Evolutionary conservation across 2,888 invertebrate genomes (phyloP).

Genomic region (Kuschelorhynchus macadamiae): DNA sequence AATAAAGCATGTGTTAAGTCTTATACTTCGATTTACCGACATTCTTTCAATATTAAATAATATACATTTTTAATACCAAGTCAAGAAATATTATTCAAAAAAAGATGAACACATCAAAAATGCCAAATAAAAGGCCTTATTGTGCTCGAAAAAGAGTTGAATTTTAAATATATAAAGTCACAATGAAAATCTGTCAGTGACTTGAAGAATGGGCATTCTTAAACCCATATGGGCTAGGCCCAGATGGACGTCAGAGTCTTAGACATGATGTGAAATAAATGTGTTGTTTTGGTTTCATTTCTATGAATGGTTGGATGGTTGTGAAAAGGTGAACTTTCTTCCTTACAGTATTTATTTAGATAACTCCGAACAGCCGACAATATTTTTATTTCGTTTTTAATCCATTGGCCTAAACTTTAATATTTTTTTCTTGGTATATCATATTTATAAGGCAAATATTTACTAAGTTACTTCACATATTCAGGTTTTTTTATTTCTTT

Average conservation of each 20-base stretch:
- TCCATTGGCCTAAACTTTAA: too few species aligned
- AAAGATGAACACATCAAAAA: conserved; percentile 46
- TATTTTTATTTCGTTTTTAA: conserved; percentile 6
- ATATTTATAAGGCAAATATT: conserved; percentile 1
- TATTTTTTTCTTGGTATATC: background rate
- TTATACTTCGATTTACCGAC: too few species aligned
- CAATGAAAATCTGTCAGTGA: conserved; percentile 45
- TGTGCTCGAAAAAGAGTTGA: conserved; percentile 44
- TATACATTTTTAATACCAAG: background rate
- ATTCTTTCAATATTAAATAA: too few species aligned
- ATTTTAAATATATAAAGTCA: conserved; percentile 44
- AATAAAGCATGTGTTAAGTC: too few species aligned
- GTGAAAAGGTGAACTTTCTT: conserved; percentile 13
- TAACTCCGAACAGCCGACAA: background rate
- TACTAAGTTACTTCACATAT: background rate
- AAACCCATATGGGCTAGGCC: conserved; percentile 38
- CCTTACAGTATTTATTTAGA: conserved; percentile 18
- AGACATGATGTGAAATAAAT: conserved; percentile 29
- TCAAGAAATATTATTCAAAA: conserved; percentile 18
- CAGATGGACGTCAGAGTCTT: conserved; percentile 36
- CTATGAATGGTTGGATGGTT: conserved; percentile 7
- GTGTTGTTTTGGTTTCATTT: conserved; percentile 30
- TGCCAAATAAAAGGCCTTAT: conserved; percentile 40
- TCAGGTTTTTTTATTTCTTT: too few species aligned
- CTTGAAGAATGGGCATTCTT: conserved; percentile 44